Conservation (phyloP, 2,888 invertebrate species). For the Pyrgus malvae region DNA sequence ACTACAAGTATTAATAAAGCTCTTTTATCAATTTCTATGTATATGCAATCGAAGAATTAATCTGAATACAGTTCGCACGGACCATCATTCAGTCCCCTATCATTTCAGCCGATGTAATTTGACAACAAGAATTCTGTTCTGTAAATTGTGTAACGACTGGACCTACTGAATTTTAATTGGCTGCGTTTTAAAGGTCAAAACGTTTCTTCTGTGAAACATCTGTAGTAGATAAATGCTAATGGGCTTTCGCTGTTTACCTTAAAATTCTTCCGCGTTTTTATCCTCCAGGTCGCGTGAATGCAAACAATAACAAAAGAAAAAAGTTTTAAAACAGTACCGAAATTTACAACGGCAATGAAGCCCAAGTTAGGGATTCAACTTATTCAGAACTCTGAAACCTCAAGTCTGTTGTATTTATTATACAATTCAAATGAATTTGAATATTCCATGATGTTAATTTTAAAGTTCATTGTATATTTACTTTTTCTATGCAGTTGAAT, state of each 20-base stretch:
- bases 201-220: constrained; percentile 2
- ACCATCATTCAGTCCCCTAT: no score
- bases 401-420: no score
- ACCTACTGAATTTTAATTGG: constrained; percentile 5
- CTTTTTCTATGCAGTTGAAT: no score
- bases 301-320: constrained; percentile 3
- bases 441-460: no score
- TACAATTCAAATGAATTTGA: no score
- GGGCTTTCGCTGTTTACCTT: constrained; percentile 16
- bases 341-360: neutral
- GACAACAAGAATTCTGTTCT: no score
- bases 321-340: neutral
- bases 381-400: neutral
- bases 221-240: constrained; percentile 9
- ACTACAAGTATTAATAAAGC: no score
- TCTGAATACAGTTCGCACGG: no score
- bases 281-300: constrained; percentile 7
- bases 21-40: no score
- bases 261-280: constrained; percentile 6
- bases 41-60: no score
- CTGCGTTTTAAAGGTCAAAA: constrained; percentile 11
- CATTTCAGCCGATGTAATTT: neutral
- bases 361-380: constrained; percentile 1
- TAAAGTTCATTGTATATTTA: no score
- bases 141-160: neutral